Conservation (phyloP, 2,888 invertebrate species). For the Tetragonisca angustula region DNA sequence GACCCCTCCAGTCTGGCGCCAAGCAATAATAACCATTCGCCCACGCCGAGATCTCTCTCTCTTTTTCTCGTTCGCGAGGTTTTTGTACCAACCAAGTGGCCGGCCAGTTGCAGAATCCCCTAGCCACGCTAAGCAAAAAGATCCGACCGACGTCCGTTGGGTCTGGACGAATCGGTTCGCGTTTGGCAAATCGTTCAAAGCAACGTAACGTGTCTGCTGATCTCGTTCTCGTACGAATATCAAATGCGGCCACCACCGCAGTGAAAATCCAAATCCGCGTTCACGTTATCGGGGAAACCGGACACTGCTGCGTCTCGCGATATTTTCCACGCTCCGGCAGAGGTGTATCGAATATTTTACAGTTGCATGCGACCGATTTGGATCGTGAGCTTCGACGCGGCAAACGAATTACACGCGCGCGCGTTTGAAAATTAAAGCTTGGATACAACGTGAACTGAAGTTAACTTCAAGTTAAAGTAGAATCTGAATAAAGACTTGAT, state of each 20-base stretch:
- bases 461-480: not conserved
- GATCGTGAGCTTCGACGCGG: not conserved
- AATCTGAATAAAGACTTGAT: not conserved
- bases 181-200: constrained; percentile 26
- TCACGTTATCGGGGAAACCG: not conserved
- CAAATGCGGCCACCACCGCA: not conserved
- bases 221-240: constrained; percentile 19
- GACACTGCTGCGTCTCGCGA: not conserved
- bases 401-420: not conserved
- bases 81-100: constrained; percentile 61
- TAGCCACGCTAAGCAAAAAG: constrained; percentile 29
- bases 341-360: not conserved
- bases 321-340: too few relatives aligned
- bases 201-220: too few relatives aligned
- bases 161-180: constrained; percentile 41
- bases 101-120: constrained; percentile 41
- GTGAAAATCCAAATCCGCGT: not conserved
- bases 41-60: constrained; percentile 72
- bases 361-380: too few relatives aligned
- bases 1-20: constrained; percentile 76
- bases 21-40: constrained; percentile 80
- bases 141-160: not conserved
- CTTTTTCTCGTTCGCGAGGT: constrained; percentile 39
- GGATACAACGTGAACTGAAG: not conserved
- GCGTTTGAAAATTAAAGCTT: not conserved